Percentiles rank a stretch among this genome's conserved stretches.
These are phyloP conservation scores for Baryphthengus martii DNA, from an alignment of 2,113 vertebrate genomes.

Conservation along the genomic window DNA sequence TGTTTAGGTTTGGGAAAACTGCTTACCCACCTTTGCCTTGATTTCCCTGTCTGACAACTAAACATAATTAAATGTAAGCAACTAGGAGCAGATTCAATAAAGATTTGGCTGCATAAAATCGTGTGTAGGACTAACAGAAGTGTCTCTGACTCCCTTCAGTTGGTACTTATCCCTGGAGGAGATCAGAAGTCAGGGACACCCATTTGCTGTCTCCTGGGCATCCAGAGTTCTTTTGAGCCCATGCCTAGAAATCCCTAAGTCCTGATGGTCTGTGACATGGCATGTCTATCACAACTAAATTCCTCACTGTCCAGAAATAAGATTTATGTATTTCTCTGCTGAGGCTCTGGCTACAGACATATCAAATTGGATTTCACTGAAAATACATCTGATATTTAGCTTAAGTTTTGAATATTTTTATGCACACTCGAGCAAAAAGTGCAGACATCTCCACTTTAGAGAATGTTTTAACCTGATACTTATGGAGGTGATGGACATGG, in stretches of 20 bases:
- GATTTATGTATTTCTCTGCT: background rate
- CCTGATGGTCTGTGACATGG: background rate
- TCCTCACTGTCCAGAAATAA: background rate
- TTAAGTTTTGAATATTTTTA: background rate
- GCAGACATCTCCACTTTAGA: background rate
- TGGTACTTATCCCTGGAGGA: background rate
- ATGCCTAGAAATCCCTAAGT: background rate
- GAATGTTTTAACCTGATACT: background rate
- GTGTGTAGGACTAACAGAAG: background rate
- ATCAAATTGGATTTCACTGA: background rate
- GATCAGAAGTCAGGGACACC: background rate
- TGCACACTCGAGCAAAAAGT: background rate
- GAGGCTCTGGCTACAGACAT: background rate
- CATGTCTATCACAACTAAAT: background rate
- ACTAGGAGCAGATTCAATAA: background rate
- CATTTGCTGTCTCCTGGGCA: background rate
- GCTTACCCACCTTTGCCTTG: background rate
- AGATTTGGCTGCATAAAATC: background rate
- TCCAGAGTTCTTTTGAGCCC: background rate
- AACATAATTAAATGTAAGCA: background rate
- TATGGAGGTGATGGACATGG: background rate
- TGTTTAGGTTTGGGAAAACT: background rate
- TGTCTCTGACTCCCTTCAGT: background rate
- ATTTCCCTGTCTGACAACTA: background rate
- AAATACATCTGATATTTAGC: background rate